These are phyloP conservation scores for Megalurothrips usitatus DNA, from an alignment of 2,888 invertebrate genomes.

Conservation along the genomic window DNA sequence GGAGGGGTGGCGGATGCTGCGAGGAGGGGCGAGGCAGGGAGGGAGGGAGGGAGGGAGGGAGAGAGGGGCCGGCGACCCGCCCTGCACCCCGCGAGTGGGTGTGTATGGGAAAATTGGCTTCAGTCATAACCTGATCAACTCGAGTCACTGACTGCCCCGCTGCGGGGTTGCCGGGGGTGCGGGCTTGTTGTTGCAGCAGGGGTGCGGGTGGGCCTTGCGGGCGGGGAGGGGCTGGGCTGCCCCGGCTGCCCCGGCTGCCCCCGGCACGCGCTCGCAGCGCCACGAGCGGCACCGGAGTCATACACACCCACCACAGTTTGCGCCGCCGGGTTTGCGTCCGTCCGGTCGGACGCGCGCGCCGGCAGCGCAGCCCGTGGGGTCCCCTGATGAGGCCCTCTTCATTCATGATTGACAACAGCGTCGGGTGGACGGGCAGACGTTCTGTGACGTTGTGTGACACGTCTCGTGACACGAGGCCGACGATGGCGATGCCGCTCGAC, in stretches of 20 bases:
- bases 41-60: neutral
- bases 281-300: too few species aligned
- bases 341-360: too few species aligned
- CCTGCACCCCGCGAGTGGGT: neutral
- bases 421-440: neutral
- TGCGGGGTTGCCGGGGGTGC: neutral
- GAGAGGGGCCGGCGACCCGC: neutral
- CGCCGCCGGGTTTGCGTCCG: too few species aligned
- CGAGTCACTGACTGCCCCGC: neutral
- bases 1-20: neutral
- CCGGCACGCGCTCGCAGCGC: too few species aligned
- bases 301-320: too few species aligned
- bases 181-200: neutral
- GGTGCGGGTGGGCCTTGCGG: neutral
- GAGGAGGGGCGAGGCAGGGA: neutral
- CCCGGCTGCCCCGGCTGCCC: neutral
- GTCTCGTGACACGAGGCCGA: too few species aligned
- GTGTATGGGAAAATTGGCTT: slow-evolving; percentile 24
- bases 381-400: neutral
- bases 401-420: slow-evolving; percentile 5
- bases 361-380: neutral
- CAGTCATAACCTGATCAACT: slow-evolving; percentile 20
- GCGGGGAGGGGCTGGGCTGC: neutral
- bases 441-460: neutral
- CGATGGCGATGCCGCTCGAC: too few species aligned